phyloP scores from a whole-genome alignment of 1,140 invertebrate genomes.

The Sipha flava region DNA sequence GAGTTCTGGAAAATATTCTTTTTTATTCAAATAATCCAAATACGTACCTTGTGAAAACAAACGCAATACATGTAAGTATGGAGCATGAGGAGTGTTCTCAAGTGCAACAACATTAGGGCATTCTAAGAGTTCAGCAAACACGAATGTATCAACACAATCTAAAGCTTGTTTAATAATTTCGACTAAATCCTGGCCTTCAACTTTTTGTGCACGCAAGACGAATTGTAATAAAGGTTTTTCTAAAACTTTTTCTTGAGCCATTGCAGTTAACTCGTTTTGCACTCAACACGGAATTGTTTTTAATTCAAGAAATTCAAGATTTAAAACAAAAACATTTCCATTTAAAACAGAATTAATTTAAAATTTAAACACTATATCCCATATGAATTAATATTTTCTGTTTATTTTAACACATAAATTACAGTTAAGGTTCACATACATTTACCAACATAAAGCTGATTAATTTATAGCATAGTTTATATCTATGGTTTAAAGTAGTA shows the following conservation, averaged over 20 bases:
- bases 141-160: conserved; percentile 84
- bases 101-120: conserved; percentile 86
- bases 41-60: conserved; percentile 65
- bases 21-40: conserved; percentile 74
- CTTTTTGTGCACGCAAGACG: conserved; percentile 76
- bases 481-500: too few relatives aligned
- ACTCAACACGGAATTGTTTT: too few relatives aligned
- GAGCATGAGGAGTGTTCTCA: conserved; percentile 55
- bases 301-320: too few relatives aligned
- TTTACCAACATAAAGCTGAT: too few relatives aligned
- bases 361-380: too few relatives aligned
- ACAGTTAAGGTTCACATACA: too few relatives aligned
- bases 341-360: too few relatives aligned
- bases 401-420: too few relatives aligned
- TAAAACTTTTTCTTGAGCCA: conserved; percentile 18
- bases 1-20: conserved; percentile 65
- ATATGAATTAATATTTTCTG: too few relatives aligned
- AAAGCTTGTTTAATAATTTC: conserved; percentile 85
- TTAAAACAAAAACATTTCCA: too few relatives aligned
- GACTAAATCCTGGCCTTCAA: conserved; percentile 76
- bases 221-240: conserved; percentile 75
- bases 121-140: conserved; percentile 89
- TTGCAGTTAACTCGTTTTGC: not conserved
- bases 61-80: conserved; percentile 86
- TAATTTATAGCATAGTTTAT: too few relatives aligned